Evolutionary conservation across 2,113 vertebrate genomes (phyloP).

Genomic region (Riparia riparia): DNA sequence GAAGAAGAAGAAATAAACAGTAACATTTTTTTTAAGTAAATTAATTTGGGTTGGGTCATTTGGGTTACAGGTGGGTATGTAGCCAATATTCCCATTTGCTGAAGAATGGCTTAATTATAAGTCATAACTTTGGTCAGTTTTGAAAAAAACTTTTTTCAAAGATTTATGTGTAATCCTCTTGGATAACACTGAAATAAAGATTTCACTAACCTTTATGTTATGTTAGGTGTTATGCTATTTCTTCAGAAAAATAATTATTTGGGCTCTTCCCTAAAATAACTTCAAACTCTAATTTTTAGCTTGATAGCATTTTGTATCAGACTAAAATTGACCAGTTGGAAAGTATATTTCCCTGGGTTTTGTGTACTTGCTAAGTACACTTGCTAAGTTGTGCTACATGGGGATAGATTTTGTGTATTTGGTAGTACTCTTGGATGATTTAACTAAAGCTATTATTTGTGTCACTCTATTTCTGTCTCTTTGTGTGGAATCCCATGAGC

Average conservation of each 20-base stretch:
- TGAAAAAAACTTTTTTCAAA: neutral
- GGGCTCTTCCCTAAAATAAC: neutral
- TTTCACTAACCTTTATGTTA: neutral
- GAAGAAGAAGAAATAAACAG: neutral
- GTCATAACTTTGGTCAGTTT: neutral
- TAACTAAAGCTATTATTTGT: neutral
- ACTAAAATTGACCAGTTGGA: neutral
- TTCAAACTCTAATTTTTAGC: neutral
- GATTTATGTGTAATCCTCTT: neutral
- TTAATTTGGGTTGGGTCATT: neutral
- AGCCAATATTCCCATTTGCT: neutral
- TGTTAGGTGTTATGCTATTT: no score
- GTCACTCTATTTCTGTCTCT: neutral
- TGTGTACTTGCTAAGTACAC: neutral
- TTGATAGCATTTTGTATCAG: neutral
- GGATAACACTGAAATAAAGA: neutral
- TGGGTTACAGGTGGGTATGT: neutral
- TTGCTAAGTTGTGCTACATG: neutral
- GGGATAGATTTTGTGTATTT: neutral
- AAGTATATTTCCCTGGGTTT: neutral
- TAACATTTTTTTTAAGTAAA: neutral
- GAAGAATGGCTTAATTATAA: neutral
- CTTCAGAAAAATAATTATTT: neutral
- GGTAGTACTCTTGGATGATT: neutral
- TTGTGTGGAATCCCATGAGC: neutral